phyloP scores from a whole-genome alignment of 2,113 vertebrate genomes.

The Peucedramus taeniatus region DNA sequence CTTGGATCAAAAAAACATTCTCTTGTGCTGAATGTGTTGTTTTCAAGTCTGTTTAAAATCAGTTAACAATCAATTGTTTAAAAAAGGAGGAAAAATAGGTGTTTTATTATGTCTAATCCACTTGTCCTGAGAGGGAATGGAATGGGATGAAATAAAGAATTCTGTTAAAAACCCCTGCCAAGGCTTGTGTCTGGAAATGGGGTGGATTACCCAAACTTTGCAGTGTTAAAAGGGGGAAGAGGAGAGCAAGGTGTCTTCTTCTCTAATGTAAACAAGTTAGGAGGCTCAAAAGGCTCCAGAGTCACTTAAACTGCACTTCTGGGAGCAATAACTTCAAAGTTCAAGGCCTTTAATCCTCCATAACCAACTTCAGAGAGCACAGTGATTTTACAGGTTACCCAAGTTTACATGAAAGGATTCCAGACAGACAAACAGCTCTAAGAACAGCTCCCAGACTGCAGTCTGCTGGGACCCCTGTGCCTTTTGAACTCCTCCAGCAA shows the following conservation, averaged over 20 bases:
- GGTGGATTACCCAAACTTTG: background rate
- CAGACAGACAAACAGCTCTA: background rate
- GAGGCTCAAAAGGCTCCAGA: background rate
- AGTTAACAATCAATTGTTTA: background rate
- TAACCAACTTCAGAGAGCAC: background rate
- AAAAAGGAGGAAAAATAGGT: background rate
- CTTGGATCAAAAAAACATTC: background rate
- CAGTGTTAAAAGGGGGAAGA: background rate
- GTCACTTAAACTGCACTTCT: background rate
- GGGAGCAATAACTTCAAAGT: background rate
- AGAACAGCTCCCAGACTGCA: background rate
- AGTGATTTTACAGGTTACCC: background rate
- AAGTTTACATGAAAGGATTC: background rate
- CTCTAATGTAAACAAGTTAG: background rate
- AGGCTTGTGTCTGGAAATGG: background rate
- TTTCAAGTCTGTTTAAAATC: background rate
- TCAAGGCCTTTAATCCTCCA: background rate
- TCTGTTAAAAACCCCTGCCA: background rate
- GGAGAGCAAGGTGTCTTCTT: background rate
- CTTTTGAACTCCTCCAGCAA: background rate
- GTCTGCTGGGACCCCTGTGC: background rate
- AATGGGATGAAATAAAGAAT: background rate
- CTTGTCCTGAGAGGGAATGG: background rate
- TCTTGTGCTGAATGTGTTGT: background rate
- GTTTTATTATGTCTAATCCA: background rate